These are phyloP conservation scores for Bombus fervidus DNA, from an alignment of 1,140 invertebrate genomes.

Conservation along the genomic window DNA sequence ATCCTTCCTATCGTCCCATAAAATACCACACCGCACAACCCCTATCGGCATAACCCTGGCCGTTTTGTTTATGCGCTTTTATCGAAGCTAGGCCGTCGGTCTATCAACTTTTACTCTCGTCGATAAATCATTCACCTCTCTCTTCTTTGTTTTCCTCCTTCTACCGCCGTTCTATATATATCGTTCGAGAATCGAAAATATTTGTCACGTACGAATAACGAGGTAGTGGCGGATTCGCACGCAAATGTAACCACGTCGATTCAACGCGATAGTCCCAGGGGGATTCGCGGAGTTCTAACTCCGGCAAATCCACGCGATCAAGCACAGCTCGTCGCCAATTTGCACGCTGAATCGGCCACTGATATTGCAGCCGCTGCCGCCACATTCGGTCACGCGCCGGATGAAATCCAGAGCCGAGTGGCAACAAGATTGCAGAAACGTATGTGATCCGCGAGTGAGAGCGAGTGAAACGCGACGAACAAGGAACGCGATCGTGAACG, in stretches of 20 bases:
- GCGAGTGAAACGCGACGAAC: not conserved
- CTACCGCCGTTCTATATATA: not conserved
- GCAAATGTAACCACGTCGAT: not conserved
- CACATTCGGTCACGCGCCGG: not conserved
- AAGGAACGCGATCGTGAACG: not conserved
- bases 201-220: constrained; percentile 6
- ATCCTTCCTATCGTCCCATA: not conserved
- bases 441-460: not conserved
- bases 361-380: not conserved
- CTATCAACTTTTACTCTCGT: too few species aligned
- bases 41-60: not conserved
- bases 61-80: constrained; percentile 27
- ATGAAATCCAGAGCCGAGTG: not conserved
- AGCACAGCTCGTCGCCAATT: constrained; percentile 5
- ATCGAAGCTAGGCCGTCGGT: not conserved
- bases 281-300: constrained; percentile 8
- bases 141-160: not conserved
- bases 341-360: not conserved
- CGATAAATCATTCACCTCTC: not conserved
- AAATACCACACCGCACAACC: not conserved
- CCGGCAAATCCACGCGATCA: constrained; percentile 20
- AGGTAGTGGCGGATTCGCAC: not conserved
- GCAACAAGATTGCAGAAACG: not conserved
- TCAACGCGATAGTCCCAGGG: not conserved
- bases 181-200: not conserved